Evolutionary conservation across 1,140 invertebrate species (phyloP), one percentile per base, ranked within the genome.

Genomic region (Lasioglossum albipes): DNA sequence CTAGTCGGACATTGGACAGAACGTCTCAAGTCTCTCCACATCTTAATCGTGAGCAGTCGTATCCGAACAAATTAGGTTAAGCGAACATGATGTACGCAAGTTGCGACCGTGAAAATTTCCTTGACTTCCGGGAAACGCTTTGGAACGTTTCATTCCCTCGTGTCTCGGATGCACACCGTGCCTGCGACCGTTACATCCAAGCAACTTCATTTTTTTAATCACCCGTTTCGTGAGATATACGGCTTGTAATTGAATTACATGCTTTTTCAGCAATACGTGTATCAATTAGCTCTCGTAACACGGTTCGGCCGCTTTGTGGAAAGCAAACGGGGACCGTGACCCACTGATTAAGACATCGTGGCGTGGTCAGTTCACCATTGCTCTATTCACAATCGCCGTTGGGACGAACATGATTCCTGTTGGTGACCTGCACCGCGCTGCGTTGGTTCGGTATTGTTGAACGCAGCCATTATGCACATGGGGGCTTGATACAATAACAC

Each of bases 41-140:
- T 41, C 16, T 57, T 42, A 36, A 64, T n/a, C 0, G 18, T 13
- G 42, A 12, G 42, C 22, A 5, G 36, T 2, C 36, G 36, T 36
- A n/a, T 49, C 61, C 36, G 2, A 13, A 16, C 12, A 49, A 76
- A 76, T 49, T 65, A n/a, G 76, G 59, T 65, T 64, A 79, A 6
- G 45, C 3, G 16, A 20, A 4, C 22, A n/a, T 52, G 12, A 12
- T 18, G 36, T 16, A 36, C 10, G 20, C 18, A 36, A 20, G 18
- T 49, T 16, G 7, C n/a, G 13, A 5, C 69, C 54, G 22, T 49
- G 27, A 52, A 75, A 75, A 75, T 42, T 74, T n/a, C 3, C 65
- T n/a, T 13, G 9, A 5, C 9, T 45, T 16, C 12, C 7, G 1
- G 4, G 52, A 3, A 20, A 45, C 22, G 41, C 45, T 22, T 49